Evolutionary conservation across 2,113 vertebrate genomes (phyloP), one percentile per base, ranked within the genome.

Genomic region (Hydrochoerus hydrochaeris): DNA sequence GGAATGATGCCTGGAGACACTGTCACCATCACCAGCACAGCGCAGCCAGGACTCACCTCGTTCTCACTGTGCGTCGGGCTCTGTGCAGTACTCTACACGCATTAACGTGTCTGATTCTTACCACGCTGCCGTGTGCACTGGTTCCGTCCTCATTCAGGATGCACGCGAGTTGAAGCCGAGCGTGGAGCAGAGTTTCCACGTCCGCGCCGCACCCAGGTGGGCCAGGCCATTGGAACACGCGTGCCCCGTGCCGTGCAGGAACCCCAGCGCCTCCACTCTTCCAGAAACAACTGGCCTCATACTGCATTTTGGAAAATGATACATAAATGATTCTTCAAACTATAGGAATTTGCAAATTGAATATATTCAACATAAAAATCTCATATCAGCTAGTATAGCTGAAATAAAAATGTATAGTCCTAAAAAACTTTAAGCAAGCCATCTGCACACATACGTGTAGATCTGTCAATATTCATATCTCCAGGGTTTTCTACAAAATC

Each of bases 261-360:
- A 30, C 11, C 26, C 69, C 46, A 24, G 1, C 7, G 11, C 16
- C 7, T n/a, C 14, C 73, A 57, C 17, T 22, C 35, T 93, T 90
- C 62, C 81, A 77, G 46, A 89, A 91, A 92, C 63, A 81, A 88
- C 10, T 2, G 32, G 85, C 92, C 49, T 86, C 85, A 35, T 49
- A 16, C 6, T 84, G 35, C 38, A 54, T 65, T 84, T 67, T 95
- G 35, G 4, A 90, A 92, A 84, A 58, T 41, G 52, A 88, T 62
- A 24, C 9, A 52, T 62, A 83, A 91, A 86, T 63, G 88, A 92
- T 35, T 63, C 20, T 84, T 83, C 71, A 90, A 88, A 73, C 77
- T 58, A 92, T 96, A 85, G 77, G 30, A 73, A 65, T 91, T 93
- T 87, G 35, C 41, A 60, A 97, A 69, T 86, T 16, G 95, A 91